A percentile compares a stretch with the other conserved stretches of the same genome.
Evolutionary conservation across 92 coral and sea anemone species (phyloP).

Genomic region (Meandrina meandrites): DNA sequence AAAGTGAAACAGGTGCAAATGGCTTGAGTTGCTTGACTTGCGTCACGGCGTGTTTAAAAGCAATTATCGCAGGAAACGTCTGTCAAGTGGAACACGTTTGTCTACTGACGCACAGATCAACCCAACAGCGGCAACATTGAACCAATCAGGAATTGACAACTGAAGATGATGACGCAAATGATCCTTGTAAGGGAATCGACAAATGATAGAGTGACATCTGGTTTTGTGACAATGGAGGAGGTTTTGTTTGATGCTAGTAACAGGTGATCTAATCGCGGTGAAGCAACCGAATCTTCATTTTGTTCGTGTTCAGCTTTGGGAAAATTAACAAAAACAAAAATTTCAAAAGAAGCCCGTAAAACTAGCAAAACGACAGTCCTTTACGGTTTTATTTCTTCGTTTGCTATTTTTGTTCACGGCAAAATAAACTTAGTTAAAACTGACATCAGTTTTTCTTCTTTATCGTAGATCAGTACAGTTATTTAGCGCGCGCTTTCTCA

Average conservation of each 20-base stretch:
- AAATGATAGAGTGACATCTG: constrained; percentile 15
- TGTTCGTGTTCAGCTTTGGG: not conserved
- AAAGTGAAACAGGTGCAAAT: constrained; percentile 14
- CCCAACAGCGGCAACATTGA: not conserved
- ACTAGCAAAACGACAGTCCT: not conserved
- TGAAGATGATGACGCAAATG: not conserved
- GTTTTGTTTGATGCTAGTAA: too few species aligned
- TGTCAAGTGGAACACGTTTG: not conserved
- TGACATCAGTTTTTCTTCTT: not conserved
- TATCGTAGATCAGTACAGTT: not conserved
- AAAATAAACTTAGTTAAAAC: not conserved
- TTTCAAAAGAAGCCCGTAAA: not conserved
- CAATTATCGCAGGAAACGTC: constrained; percentile 8
- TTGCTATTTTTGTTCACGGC: not conserved
- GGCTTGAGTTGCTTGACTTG: not conserved
- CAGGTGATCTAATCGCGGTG: not conserved
- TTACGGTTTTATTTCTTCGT: not conserved
- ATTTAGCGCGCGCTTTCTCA: not conserved
- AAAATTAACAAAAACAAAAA: not conserved
- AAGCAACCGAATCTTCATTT: not conserved
- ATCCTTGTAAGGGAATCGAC: constrained; percentile 2
- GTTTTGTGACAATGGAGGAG: not conserved
- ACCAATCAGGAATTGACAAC: constrained; percentile 16
- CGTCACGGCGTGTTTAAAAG: not conserved
- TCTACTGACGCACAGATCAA: not conserved